These are phyloP conservation scores for Poicephalus meyeri DNA, from an alignment of 2,113 vertebrate genomes.

Conservation along the genomic window DNA sequence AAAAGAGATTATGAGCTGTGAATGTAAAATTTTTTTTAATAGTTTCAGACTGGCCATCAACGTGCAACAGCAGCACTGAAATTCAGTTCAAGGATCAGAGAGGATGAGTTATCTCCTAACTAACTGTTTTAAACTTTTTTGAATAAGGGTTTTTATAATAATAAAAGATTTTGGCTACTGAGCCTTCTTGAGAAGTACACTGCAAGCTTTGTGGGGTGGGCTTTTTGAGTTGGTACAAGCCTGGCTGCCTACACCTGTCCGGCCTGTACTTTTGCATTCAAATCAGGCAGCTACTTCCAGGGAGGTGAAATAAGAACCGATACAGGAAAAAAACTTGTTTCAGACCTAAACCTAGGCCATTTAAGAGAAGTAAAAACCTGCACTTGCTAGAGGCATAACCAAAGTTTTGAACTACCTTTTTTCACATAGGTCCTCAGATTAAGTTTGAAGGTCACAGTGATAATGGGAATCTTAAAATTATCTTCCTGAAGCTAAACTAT, in stretches of 20 bases:
- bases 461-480: neutral
- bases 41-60: neutral
- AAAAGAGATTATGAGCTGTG: neutral
- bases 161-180: conserved; percentile 6
- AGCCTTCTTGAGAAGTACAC: neutral
- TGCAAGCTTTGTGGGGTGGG: neutral
- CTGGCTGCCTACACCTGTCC: neutral
- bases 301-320: neutral
- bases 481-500: neutral
- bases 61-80: neutral
- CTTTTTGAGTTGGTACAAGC: neutral
- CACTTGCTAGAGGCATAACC: neutral
- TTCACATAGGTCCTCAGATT: fast-evolving
- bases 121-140: neutral
- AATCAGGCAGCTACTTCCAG: neutral
- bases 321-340: neutral
- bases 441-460: neutral
- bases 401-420: neutral
- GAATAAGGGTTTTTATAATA: neutral
- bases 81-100: neutral
- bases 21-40: neutral
- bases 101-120: neutral
- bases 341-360: neutral
- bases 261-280: neutral
- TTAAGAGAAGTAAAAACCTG: neutral